phyloP scores from a whole-genome alignment of 2,797 vertebrate genomes.

The Helostoma temminkii region DNA sequence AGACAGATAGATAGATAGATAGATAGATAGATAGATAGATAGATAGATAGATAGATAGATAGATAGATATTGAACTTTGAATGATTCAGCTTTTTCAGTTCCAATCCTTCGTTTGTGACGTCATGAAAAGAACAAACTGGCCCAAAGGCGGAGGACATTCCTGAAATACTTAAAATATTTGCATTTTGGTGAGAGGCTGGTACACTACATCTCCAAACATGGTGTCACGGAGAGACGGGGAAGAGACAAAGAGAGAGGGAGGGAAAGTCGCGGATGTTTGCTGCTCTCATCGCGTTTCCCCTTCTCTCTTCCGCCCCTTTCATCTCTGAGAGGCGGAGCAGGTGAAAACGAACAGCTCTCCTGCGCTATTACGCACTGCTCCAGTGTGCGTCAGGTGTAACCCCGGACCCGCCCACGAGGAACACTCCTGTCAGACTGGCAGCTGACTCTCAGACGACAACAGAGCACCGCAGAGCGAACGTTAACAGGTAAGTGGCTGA shows the following conservation, averaged over 20 bases:
- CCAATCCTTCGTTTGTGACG: background rate
- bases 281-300: background rate
- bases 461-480: conserved; percentile 16
- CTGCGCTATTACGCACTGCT: conserved; percentile 7
- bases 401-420: conserved; percentile 52
- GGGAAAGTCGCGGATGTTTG: background rate
- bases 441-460: conserved; percentile 36
- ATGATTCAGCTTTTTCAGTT: background rate
- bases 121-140: background rate
- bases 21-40: conserved; percentile 16
- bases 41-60: conserved; percentile 17
- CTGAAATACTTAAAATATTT: conserved; percentile 41
- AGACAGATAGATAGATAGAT: conserved; percentile 10
- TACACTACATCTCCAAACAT: conserved; percentile 59
- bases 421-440: conserved; percentile 27
- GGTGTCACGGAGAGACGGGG: conserved; percentile 15
- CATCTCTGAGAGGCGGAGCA: background rate
- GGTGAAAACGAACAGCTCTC: conserved; percentile 1
- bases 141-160: conserved; percentile 56
- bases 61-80: background rate
- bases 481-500: conserved; percentile 55
- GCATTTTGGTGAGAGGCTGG: conserved; percentile 31
- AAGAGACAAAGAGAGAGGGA: background rate
- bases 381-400: conserved; percentile 49
- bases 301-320: background rate